Evolutionary conservation across 2,888 invertebrate genomes (phyloP).

Genomic region (Acronicta psi): DNA sequence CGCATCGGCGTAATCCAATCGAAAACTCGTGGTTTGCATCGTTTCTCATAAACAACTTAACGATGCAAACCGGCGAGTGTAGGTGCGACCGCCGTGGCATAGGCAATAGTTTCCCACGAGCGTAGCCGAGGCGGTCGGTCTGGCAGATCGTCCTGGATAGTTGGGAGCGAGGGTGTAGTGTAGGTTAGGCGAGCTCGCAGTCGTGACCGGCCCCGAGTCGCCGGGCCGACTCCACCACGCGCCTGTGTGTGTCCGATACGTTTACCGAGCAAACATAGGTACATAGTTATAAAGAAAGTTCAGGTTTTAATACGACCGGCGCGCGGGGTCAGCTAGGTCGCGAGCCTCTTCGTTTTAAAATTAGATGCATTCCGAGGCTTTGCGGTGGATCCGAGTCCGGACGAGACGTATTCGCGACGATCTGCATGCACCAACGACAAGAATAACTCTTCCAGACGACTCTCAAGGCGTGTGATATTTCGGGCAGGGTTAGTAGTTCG

Average conservation of each 20-base stretch:
- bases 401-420: slow-evolving; percentile 78
- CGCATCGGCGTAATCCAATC: slow-evolving; percentile 63
- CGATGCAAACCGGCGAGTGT: slow-evolving; percentile 61
- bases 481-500: slow-evolving; percentile 85
- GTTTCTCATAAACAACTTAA: slow-evolving; percentile 66
- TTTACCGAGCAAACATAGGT: slow-evolving; percentile 86
- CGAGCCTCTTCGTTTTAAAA: slow-evolving; percentile 88
- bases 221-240: slow-evolving; percentile 69
- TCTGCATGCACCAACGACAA: slow-evolving; percentile 72
- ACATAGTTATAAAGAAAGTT: slow-evolving; percentile 88
- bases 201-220: slow-evolving; percentile 85
- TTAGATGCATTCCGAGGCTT: slow-evolving; percentile 88
- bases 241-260: slow-evolving; percentile 84
- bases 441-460: slow-evolving; percentile 82
- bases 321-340: slow-evolving; percentile 87
- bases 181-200: slow-evolving; percentile 73
- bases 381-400: slow-evolving; percentile 71
- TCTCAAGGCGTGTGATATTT: slow-evolving; percentile 80
- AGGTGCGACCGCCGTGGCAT: slow-evolving; percentile 59
- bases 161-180: slow-evolving; percentile 73
- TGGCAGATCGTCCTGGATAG: slow-evolving; percentile 85
- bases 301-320: slow-evolving; percentile 87
- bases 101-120: slow-evolving; percentile 86
- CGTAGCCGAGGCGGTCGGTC: slow-evolving; percentile 56
- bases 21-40: slow-evolving; percentile 64